Percentiles rank a stretch among this genome's conserved stretches.
phyloP scores from a whole-genome alignment of 2,113 vertebrate species.

The Propithecus coquereli region DNA sequence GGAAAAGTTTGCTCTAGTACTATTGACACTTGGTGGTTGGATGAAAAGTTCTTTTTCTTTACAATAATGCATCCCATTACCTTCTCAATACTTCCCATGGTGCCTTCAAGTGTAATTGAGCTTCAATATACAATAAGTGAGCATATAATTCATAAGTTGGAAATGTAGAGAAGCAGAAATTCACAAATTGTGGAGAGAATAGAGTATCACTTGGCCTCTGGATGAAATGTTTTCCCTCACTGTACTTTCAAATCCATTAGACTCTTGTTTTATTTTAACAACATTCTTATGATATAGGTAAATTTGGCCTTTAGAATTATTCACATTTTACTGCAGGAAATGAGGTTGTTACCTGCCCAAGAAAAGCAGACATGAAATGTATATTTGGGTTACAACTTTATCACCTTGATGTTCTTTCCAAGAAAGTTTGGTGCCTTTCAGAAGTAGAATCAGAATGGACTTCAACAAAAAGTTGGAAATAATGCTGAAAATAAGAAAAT shows the following conservation, averaged over 20 bases:
- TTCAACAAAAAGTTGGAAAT: background rate
- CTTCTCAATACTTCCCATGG: background rate
- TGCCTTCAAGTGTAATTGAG: conserved; percentile 6
- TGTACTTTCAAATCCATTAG: background rate
- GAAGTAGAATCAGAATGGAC: background rate
- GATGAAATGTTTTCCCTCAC: background rate
- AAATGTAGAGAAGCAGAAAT: background rate
- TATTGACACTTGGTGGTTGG: background rate
- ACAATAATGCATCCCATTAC: background rate
- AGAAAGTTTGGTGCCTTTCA: background rate
- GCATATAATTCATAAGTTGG: background rate
- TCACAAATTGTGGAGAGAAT: background rate
- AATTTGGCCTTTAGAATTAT: conserved; percentile 1
- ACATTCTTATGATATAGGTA: background rate
- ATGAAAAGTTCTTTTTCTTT: conserved; percentile 26
- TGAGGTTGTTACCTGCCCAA: background rate
- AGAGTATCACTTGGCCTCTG: background rate
- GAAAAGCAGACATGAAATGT: background rate
- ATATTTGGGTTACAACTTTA: background rate
- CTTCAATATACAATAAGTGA: background rate
- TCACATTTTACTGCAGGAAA: conserved; percentile 6
- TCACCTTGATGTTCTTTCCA: background rate
- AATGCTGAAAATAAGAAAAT: background rate
- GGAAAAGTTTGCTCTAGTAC: background rate
- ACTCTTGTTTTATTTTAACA: conserved; percentile 39